Percentiles rank a stretch among this genome's conserved stretches.
phyloP scores from a whole-genome alignment of 2,113 vertebrate genomes.

The Dendrocopos noguchii region DNA sequence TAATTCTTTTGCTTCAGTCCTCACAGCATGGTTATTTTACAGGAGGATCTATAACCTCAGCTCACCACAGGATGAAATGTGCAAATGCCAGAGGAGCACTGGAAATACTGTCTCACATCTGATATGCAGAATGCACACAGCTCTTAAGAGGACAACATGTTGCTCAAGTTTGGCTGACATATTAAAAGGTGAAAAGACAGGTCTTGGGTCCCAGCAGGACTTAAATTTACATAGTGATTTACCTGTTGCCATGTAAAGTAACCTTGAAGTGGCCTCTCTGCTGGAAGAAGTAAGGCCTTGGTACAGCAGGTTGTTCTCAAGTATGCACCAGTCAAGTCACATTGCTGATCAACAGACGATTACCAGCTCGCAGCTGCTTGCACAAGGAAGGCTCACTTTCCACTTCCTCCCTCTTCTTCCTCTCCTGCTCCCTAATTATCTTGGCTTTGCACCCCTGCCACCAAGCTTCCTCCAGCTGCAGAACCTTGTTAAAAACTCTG shows the following conservation, averaged over 20 bases:
- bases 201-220: fast-evolving
- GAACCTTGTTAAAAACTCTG: background rate
- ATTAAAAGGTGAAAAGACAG: background rate
- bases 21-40: background rate
- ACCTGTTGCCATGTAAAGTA: background rate
- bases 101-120: background rate
- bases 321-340: background rate
- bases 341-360: background rate
- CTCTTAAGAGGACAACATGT: background rate
- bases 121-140: fast-evolving
- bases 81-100: background rate
- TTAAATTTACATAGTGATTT: background rate
- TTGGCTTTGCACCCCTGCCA: fast-evolving
- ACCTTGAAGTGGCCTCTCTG: background rate
- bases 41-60: background rate
- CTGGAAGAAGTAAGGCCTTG: background rate
- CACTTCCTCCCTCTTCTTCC: background rate
- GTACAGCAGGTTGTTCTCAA: background rate
- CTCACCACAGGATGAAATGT: background rate
- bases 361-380: background rate
- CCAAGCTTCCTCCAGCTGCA: background rate
- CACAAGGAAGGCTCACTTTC: background rate
- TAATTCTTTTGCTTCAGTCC: background rate
- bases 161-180: background rate
- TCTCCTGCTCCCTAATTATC: fast-evolving